These are phyloP conservation scores for Phaethornis superciliosus DNA, from an alignment of 2,113 vertebrate genomes.

Conservation along the genomic window DNA sequence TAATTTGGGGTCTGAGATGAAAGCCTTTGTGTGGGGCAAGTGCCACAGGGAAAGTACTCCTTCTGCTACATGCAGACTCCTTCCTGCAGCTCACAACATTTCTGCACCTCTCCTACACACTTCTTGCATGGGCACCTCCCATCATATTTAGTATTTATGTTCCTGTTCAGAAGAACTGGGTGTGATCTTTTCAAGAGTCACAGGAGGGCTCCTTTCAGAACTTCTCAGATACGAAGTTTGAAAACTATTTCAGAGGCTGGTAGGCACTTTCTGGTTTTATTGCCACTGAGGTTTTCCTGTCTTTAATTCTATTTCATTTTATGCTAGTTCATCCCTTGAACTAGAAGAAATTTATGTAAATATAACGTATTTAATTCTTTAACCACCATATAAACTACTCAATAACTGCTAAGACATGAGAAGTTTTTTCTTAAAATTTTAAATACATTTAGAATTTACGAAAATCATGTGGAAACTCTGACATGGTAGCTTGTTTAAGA, in stretches of 20 bases:
- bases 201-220: background rate
- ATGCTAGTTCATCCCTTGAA: background rate
- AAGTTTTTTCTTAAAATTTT: background rate
- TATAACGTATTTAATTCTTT: background rate
- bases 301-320: background rate
- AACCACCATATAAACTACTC: background rate
- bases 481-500: background rate
- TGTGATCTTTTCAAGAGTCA: background rate
- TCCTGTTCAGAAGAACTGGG: background rate
- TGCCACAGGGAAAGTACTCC: background rate
- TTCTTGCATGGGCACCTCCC: background rate
- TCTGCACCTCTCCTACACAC: background rate
- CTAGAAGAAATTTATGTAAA: background rate
- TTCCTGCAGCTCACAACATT: background rate
- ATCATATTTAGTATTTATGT: background rate
- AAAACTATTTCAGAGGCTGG: background rate
- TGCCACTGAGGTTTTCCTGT: background rate
- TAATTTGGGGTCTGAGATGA: background rate
- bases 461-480: background rate
- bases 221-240: background rate
- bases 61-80: accelerated
- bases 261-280: background rate
- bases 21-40: background rate
- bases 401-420: background rate
- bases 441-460: background rate